Conservation (phyloP, 1,140 invertebrate genomes). For the Wasmannia auropunctata region DNA sequence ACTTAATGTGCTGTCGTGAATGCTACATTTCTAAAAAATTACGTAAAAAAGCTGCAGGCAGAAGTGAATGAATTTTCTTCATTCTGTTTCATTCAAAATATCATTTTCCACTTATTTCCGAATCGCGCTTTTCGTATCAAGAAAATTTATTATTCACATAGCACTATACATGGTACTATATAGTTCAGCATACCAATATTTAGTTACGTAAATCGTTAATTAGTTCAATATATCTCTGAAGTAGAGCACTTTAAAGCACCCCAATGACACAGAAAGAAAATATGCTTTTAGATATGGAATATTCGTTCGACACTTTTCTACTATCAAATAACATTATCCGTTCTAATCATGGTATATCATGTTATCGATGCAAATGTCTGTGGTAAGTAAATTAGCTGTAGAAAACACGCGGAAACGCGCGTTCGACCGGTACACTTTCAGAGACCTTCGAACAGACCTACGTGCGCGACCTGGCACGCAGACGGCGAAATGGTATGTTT, state of each 20-base stretch:
- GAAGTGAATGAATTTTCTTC: background rate
- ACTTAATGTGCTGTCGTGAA: slow-evolving; percentile 24
- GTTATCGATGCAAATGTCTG: slow-evolving; percentile 18
- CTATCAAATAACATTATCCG: background rate
- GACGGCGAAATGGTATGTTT: slow-evolving; percentile 79
- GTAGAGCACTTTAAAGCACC: background rate
- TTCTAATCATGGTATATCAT: background rate
- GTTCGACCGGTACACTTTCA: background rate
- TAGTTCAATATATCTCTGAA: background rate
- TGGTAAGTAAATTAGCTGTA: background rate
- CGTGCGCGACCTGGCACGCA: slow-evolving; percentile 72
- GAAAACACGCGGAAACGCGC: slow-evolving; percentile 51
- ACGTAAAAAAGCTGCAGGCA: background rate
- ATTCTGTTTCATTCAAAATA: background rate
- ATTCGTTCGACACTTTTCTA: background rate
- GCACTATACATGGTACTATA: too few species aligned
- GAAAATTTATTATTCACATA: slow-evolving; percentile 5
- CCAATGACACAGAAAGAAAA: background rate
- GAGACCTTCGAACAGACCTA: slow-evolving; percentile 47
- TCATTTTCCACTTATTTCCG: background rate
- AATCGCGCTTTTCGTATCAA: background rate
- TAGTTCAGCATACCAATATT: background rate
- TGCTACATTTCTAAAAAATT: slow-evolving; percentile 5
- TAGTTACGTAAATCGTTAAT: background rate
- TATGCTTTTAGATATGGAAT: background rate